Conservation (phyloP, 2,797 vertebrate species). For the Numenius phaeopus region DNA sequence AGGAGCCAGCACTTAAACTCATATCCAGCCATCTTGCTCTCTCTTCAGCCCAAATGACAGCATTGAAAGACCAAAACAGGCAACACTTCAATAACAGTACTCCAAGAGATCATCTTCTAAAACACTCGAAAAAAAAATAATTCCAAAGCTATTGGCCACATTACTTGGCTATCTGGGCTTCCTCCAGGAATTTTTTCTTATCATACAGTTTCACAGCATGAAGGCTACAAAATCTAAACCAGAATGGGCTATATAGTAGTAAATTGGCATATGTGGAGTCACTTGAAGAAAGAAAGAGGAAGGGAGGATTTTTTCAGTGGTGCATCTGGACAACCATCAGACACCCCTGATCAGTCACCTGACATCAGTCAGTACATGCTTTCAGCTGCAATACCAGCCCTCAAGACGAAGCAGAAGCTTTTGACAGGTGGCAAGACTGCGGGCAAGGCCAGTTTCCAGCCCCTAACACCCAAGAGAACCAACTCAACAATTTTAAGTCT, state of each 20-base stretch:
- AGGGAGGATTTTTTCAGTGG: neutral
- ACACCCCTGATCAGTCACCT: neutral
- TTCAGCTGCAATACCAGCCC: neutral
- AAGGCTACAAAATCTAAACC: neutral
- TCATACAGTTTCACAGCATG: neutral
- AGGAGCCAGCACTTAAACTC: neutral
- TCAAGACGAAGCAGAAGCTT: neutral
- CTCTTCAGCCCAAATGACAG: neutral
- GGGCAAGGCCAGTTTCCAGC: neutral
- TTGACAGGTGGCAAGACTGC: neutral
- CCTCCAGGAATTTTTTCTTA: neutral
- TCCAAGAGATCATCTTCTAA: neutral
- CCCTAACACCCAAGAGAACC: neutral
- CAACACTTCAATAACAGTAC: neutral
- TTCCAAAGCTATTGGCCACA: neutral
- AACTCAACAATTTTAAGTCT: neutral
- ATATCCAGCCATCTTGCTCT: neutral
- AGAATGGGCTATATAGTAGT: neutral
- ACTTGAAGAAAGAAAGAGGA: neutral
- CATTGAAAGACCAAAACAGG: neutral
- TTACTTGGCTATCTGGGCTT: neutral
- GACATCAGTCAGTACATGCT: neutral
- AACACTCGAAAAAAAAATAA: neutral
- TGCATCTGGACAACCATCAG: neutral
- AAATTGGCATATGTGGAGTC: neutral